A percentile compares a stretch with the other conserved stretches of the same genome.
Evolutionary conservation across 2,113 vertebrate genomes (phyloP).

Genomic region (Scortum barcoo): DNA sequence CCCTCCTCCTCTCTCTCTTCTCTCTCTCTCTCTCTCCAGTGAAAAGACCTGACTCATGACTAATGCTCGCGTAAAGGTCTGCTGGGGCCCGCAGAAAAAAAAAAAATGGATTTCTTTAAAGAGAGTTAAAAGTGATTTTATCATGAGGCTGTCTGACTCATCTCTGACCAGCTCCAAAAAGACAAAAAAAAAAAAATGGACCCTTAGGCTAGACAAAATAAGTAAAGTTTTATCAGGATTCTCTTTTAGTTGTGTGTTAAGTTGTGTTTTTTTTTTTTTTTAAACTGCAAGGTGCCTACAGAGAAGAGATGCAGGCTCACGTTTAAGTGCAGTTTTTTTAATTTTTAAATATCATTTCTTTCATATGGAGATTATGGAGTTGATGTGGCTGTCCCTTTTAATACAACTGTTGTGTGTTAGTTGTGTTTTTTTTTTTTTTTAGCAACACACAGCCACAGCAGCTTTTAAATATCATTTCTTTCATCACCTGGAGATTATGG

Average conservation of each 20-base stretch:
- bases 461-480: background rate
- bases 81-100: conserved; percentile 59
- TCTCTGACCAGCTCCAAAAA: conserved; percentile 10
- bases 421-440: too few relatives aligned
- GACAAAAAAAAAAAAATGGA: background rate
- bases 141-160: conserved; percentile 62
- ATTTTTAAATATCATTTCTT: too few relatives aligned
- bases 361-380: too few relatives aligned
- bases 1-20: conserved; percentile 21
- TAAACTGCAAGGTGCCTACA: background rate
- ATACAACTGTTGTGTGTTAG: too few relatives aligned
- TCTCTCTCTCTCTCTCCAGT: conserved; percentile 36
- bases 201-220: conserved; percentile 21
- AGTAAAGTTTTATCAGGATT: background rate
- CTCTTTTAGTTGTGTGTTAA: too few relatives aligned
- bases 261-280: too few relatives aligned
- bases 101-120: conserved; percentile 67
- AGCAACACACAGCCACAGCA: background rate
- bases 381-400: too few relatives aligned
- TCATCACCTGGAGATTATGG: background rate
- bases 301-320: too few relatives aligned
- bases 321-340: too few relatives aligned
- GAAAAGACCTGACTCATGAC: conserved; percentile 78
- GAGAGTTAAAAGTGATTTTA: conserved; percentile 75
- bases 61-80: conserved; percentile 64